A percentile compares a stretch with the other conserved stretches of the same genome.
phyloP scores from a whole-genome alignment of 35 echinoderm and acorn worm species.

The Hemicentrotus pulcherrimus region DNA sequence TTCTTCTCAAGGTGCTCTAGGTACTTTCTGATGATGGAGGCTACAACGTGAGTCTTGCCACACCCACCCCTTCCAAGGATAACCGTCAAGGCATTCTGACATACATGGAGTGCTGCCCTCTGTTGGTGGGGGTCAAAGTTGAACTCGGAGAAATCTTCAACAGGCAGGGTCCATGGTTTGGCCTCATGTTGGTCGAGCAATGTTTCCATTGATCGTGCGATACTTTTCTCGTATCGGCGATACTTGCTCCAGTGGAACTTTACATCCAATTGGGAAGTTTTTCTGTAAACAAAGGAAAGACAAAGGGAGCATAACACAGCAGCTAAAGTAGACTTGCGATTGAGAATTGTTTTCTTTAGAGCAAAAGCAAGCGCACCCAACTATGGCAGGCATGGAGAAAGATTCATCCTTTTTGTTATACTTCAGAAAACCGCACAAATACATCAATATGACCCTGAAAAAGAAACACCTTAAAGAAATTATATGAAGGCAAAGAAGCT shows the following conservation, averaged over 20 bases:
- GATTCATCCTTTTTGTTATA: no score
- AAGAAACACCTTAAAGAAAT: background rate
- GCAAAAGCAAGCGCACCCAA: no score
- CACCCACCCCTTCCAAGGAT: slow-evolving; percentile 77
- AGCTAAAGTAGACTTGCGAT: no score
- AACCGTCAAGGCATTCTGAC: slow-evolving; percentile 58
- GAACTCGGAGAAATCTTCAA: slow-evolving; percentile 23
- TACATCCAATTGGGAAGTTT: background rate
- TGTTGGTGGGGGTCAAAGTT: slow-evolving; percentile 55
- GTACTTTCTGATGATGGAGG: slow-evolving; percentile 29
- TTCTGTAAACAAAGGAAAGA: background rate
- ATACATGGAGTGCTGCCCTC: slow-evolving; percentile 42
- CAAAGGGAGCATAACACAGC: background rate
- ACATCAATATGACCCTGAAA: background rate
- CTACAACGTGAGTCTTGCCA: slow-evolving; percentile 78
- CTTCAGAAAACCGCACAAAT: background rate
- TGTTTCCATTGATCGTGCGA: background rate
- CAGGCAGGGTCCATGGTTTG: background rate
- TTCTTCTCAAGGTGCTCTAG: background rate
- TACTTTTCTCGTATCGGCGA: background rate
- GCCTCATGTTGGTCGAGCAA: background rate
- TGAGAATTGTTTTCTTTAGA: no score
- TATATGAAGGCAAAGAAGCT: no score
- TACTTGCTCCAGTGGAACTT: slow-evolving; percentile 8
- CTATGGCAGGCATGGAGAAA: no score